These are phyloP conservation scores for Crotalus viridis DNA, from an alignment of 2,113 vertebrate genomes.

Conservation along the genomic window DNA sequence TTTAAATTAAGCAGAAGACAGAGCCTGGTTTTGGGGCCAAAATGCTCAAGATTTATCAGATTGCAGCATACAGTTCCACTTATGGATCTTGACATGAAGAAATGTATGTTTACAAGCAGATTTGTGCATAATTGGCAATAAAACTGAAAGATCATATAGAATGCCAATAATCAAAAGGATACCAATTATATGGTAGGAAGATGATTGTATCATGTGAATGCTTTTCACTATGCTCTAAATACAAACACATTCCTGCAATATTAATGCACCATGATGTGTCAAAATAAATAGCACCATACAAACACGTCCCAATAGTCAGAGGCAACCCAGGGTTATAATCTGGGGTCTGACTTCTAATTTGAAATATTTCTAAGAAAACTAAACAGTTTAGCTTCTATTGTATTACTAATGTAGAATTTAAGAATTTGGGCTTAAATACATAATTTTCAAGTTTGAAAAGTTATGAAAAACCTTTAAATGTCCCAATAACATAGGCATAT, in stretches of 20 bases:
- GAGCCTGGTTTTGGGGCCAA: neutral
- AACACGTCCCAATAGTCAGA: neutral
- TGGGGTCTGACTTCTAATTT: neutral
- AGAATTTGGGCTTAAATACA: neutral
- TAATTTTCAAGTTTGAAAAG: neutral
- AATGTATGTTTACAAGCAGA: no score
- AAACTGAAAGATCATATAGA: no score
- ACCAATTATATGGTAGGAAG: no score
- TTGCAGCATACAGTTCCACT: no score
- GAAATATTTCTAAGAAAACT: neutral
- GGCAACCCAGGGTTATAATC: neutral
- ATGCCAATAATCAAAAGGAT: no score
- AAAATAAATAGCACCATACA: no score
- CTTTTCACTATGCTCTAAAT: no score
- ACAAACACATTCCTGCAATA: no score
- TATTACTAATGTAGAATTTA: neutral
- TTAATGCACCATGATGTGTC: no score
- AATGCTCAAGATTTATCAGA: neutral
- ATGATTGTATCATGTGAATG: no score
- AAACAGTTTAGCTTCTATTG: neutral
- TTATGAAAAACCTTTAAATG: neutral
- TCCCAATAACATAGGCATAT: neutral
- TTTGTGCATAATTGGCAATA: no score
- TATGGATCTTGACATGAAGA: no score
- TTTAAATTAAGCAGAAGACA: neutral